A percentile compares a stretch with the other conserved stretches of the same genome.
phyloP scores from a whole-genome alignment of 2,888 invertebrate species.

The Molanna angustata region DNA sequence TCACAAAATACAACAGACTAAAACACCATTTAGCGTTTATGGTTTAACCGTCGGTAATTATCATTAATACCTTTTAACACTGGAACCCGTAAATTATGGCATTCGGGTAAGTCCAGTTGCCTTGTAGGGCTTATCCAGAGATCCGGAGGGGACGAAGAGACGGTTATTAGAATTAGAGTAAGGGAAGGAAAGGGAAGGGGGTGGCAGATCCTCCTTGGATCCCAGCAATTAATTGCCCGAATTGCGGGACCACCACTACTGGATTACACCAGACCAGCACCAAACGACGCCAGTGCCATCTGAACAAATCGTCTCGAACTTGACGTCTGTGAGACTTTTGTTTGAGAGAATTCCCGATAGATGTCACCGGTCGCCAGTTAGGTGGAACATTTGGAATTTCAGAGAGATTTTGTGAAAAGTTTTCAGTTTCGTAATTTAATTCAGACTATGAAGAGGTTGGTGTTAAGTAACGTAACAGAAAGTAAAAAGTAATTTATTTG shows the following conservation, averaged over 20 bases:
- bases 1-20: constrained; percentile 32
- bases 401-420: no score
- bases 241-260: constrained; percentile 29
- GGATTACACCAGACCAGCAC: constrained; percentile 32
- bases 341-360: no score
- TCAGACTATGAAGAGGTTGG: no score
- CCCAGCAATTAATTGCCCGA: constrained; percentile 32
- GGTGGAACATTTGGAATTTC: no score
- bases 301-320: constrained; percentile 28
- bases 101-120: constrained; percentile 32
- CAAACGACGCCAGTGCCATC: constrained; percentile 19
- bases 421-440: no score
- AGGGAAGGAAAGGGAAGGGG: no score
- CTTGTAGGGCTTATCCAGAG: constrained; percentile 32
- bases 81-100: constrained; percentile 34
- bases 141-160: constrained; percentile 20
- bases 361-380: no score
- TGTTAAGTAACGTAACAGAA: no score
- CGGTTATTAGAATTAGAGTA: not conserved
- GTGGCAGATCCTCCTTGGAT: constrained; percentile 17
- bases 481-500: no score
- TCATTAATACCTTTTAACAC: constrained; percentile 34
- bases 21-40: constrained; percentile 32
- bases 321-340: no score
- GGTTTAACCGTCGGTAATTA: constrained; percentile 33